phyloP scores from a whole-genome alignment of 2,888 invertebrate species.

The Xanthostigma xanthostigma region DNA sequence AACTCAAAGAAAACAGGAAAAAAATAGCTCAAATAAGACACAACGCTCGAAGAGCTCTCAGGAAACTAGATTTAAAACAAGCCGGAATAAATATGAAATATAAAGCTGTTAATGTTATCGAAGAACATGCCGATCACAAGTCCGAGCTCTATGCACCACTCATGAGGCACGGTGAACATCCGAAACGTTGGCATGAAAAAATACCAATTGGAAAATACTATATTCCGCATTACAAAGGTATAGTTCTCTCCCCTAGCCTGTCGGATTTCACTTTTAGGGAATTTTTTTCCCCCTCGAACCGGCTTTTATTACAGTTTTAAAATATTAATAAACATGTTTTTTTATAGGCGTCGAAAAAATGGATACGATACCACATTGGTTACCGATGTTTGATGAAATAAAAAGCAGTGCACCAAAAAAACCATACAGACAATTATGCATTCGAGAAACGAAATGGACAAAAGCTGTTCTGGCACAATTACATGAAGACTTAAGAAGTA shows the following conservation, averaged over 20 bases:
- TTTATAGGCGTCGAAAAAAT: conserved; percentile 33
- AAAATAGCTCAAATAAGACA: conserved; percentile 40
- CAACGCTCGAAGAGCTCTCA: conserved; percentile 27
- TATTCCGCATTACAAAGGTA: conserved; percentile 24
- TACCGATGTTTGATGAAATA: conserved; percentile 28
- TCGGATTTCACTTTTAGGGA: too few species aligned
- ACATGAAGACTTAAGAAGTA: conserved; percentile 42
- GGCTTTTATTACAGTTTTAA: too few species aligned
- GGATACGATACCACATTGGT: conserved; percentile 34
- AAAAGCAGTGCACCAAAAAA: conserved; percentile 15
- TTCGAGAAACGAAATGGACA: conserved; percentile 48
- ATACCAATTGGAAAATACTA: conserved; percentile 25
- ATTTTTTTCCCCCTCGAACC: too few species aligned
- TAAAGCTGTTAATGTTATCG: conserved; percentile 29
- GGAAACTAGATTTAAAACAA: conserved; percentile 32
- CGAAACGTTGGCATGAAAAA: conserved; percentile 40
- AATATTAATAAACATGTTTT: conserved; percentile 11
- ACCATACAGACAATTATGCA: conserved; percentile 30
- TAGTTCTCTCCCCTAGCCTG: background rate
- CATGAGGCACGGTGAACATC: conserved; percentile 48
- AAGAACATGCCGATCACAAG: conserved; percentile 37
- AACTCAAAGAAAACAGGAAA: conserved; percentile 37
- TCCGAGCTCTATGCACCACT: conserved; percentile 49
- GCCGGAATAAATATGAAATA: conserved; percentile 26
- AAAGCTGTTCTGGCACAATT: conserved; percentile 41